phyloP scores from a whole-genome alignment of 2,797 vertebrate genomes.

The Ctenopoma multispine region DNA sequence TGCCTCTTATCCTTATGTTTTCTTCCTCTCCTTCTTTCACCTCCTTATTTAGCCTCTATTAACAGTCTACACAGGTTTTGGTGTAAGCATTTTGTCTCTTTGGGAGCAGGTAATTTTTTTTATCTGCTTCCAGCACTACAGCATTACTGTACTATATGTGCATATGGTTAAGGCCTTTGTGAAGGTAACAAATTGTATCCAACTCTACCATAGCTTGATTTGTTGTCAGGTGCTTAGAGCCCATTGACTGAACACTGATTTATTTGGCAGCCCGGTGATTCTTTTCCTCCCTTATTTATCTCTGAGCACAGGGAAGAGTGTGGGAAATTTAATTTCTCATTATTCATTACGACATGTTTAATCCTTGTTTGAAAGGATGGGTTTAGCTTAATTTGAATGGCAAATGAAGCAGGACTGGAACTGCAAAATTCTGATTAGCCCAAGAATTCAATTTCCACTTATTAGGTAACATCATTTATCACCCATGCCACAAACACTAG shows the following conservation, averaged over 20 bases:
- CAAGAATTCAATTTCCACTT: conserved; percentile 51
- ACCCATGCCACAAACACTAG: conserved; percentile 36
- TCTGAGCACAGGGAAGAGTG: conserved; percentile 37
- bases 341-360: conserved; percentile 59
- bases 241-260: conserved; percentile 51
- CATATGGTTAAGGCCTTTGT: conserved; percentile 29
- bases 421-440: conserved; percentile 61
- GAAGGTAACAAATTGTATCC: conserved; percentile 31
- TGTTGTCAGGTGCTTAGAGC: conserved; percentile 40
- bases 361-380: conserved; percentile 50
- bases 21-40: conserved; percentile 31
- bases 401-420: conserved; percentile 57
- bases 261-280: conserved; percentile 43
- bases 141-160: conserved; percentile 20
- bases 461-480: conserved; percentile 42
- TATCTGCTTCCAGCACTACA: conserved; percentile 30
- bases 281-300: conserved; percentile 45
- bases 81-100: conserved; percentile 49
- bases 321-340: conserved; percentile 52
- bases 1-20: conserved; percentile 30
- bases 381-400: conserved; percentile 53
- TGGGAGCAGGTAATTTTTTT: conserved; percentile 6
- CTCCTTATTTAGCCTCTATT: conserved; percentile 40
- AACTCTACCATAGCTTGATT: conserved; percentile 28
- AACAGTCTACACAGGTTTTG: conserved; percentile 41